Percentiles rank a stretch among this genome's conserved stretches.
Conservation (phyloP, 1,140 invertebrate genomes). For the Eupeodes corollae region DNA sequence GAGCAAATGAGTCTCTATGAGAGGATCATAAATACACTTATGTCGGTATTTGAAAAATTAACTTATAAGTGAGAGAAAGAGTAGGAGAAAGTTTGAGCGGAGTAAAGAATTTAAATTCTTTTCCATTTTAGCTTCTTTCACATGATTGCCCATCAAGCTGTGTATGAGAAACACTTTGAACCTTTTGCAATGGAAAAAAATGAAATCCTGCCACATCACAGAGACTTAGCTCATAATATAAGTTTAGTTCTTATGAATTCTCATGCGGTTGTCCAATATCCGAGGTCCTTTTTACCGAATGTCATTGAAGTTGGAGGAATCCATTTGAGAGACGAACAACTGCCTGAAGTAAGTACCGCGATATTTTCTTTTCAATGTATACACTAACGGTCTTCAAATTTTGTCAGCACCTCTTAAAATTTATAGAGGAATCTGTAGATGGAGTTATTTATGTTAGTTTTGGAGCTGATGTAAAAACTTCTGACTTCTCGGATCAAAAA, state of each 20-base stretch:
- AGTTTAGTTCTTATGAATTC: constrained; percentile 50
- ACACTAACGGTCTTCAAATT: too few species aligned
- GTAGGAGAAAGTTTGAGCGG: neutral
- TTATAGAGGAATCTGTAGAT: constrained; percentile 43
- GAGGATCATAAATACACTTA: constrained; percentile 42
- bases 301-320: constrained; percentile 48
- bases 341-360: constrained; percentile 15
- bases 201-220: constrained; percentile 34
- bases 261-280: constrained; percentile 49
- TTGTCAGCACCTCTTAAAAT: constrained; percentile 31
- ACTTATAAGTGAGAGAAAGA: constrained; percentile 22
- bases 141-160: constrained; percentile 29
- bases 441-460: constrained; percentile 52
- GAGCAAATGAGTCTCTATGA: constrained; percentile 48
- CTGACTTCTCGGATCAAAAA: constrained; percentile 43
- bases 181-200: constrained; percentile 13
- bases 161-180: constrained; percentile 31
- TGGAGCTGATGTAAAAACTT: constrained; percentile 47
- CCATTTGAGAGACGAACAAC: constrained; percentile 20
- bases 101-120: neutral
- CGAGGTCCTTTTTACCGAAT: constrained; percentile 43
- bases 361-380: too few species aligned
- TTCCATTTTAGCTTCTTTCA: constrained; percentile 27
- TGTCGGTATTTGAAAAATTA: constrained; percentile 29
- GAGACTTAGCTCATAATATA: constrained; percentile 44